A percentile compares a stretch with the other conserved stretches of the same genome.
Conservation (phyloP, 2,113 vertebrate species). For the Acrocephalus kingi region DNA sequence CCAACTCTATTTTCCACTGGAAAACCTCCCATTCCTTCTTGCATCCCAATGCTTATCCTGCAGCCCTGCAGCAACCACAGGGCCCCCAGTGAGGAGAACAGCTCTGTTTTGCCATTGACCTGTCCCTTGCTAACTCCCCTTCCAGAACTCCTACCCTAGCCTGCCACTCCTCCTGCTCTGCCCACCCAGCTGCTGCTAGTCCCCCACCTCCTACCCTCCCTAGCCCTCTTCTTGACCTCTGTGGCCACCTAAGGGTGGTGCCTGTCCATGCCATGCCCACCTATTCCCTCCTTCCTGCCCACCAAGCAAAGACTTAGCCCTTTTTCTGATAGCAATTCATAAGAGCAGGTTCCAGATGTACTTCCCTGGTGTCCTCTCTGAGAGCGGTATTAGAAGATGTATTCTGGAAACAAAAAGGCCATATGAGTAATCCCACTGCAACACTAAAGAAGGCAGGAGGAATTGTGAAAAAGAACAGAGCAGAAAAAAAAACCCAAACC, state of each 20-base stretch:
- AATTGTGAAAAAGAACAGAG: neutral
- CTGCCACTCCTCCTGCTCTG: neutral
- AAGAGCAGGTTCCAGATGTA: neutral
- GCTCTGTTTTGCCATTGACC: neutral
- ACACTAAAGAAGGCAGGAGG: neutral
- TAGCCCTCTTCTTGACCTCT: neutral
- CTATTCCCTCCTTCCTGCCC: neutral
- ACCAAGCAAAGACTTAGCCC: neutral
- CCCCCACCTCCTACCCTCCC: neutral
- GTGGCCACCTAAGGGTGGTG: too few species aligned
- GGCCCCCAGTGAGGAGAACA: neutral
- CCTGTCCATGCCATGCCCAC: neutral
- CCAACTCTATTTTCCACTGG: neutral
- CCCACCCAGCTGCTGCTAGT: neutral
- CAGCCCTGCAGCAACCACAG: neutral
- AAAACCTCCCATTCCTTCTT: neutral
- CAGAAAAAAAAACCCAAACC: rapidly evolving
- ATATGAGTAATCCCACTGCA: neutral
- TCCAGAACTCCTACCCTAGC: neutral
- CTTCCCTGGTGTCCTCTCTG: neutral
- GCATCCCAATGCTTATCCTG: neutral
- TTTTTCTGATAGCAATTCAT: neutral
- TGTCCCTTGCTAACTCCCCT: neutral
- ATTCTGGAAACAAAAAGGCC: neutral
- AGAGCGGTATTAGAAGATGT: neutral